A percentile compares a stretch with the other conserved stretches of the same genome.
These are phyloP conservation scores for Cryptomyrus ogoouensis DNA, from an alignment of 2,113 vertebrate species.

Conservation along the genomic window DNA sequence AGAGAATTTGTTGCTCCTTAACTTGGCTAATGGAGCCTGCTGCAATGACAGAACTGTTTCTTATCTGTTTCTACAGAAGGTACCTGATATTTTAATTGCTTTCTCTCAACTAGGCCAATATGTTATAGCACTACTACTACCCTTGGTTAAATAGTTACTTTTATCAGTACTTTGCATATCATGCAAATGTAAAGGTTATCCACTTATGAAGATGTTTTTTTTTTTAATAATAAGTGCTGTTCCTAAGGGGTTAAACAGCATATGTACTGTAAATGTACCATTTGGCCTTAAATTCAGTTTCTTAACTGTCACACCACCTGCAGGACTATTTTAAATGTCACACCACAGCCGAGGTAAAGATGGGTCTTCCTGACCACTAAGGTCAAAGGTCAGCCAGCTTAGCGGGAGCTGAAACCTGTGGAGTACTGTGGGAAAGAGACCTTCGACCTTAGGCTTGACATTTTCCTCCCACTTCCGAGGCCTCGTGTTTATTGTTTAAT, in stretches of 20 bases:
- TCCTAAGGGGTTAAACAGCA: neutral
- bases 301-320: neutral
- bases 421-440: conserved; percentile 19
- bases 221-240: neutral
- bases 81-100: neutral
- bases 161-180: neutral
- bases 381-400: neutral
- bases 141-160: neutral
- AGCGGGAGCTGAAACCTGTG: neutral
- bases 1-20: neutral
- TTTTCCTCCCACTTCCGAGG: conserved; percentile 7
- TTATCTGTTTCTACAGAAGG: neutral
- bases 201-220: neutral
- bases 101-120: neutral
- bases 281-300: neutral
- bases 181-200: neutral
- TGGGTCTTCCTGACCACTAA: neutral
- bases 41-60: neutral
- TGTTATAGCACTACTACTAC: neutral
- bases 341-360: neutral
- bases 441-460: neutral
- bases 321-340: neutral
- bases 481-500: conserved; percentile 21
- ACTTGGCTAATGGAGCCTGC: neutral
- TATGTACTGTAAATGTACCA: neutral